These are phyloP conservation scores for Gymnobelideus leadbeateri DNA, from an alignment of 2,113 vertebrate species.

Conservation along the genomic window DNA sequence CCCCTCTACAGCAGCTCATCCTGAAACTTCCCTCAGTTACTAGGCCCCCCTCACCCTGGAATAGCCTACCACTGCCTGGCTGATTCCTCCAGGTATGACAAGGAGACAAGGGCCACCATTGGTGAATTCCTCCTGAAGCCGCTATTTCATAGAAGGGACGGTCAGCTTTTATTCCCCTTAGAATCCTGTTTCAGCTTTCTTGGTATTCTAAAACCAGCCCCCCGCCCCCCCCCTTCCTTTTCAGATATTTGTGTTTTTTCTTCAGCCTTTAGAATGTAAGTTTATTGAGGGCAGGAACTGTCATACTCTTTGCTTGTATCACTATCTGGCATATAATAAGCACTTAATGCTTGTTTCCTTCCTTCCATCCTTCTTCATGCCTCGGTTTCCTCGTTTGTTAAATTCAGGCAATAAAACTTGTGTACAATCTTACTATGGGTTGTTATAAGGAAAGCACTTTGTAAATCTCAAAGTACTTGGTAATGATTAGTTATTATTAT, in stretches of 20 bases:
- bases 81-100: not conserved
- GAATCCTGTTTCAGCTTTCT: not conserved
- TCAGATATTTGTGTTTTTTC: not conserved
- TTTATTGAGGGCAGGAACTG: not conserved
- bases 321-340: not conserved
- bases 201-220: not conserved
- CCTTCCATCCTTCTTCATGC: not conserved
- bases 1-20: not conserved
- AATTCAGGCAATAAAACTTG: not conserved
- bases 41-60: not conserved
- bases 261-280: not conserved
- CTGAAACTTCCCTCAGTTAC: not conserved
- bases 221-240: not conserved
- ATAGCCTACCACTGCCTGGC: not conserved
- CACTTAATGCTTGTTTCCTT: not conserved
- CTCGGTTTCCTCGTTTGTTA: not conserved
- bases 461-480: not conserved
- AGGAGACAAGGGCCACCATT: not conserved
- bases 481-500: slow-evolving; percentile 25
- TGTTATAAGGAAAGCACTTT: not conserved
- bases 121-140: not conserved
- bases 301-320: not conserved
- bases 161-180: not conserved
- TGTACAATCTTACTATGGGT: not conserved
- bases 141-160: not conserved